Conservation (phyloP, 2,797 vertebrate genomes). For the Micrastur ruficollis region DNA sequence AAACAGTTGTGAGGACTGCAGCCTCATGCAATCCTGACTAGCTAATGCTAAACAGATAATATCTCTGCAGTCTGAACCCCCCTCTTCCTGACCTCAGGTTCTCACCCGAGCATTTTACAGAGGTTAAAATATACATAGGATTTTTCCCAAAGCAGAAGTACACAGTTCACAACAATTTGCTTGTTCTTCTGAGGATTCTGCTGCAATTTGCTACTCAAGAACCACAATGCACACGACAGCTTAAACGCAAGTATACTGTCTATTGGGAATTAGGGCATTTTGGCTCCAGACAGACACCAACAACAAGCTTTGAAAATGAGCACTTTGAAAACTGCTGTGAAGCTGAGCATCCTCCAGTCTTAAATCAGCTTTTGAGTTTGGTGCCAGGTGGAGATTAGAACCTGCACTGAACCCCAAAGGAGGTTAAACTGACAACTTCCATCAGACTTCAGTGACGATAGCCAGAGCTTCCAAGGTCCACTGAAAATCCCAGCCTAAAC, state of each 20-base stretch:
- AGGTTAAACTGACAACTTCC: background rate
- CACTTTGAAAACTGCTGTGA: background rate
- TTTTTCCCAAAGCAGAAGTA: background rate
- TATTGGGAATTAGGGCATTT: background rate
- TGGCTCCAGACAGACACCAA: background rate
- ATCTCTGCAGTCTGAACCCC: background rate
- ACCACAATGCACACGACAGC: background rate
- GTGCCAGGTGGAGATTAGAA: background rate
- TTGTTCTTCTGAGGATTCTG: background rate
- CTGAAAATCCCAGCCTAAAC: background rate
- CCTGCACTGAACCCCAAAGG: background rate
- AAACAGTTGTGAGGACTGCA: constrained; percentile 12
- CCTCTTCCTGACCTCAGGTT: background rate
- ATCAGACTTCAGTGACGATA: background rate
- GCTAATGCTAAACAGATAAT: background rate
- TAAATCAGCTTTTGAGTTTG: background rate
- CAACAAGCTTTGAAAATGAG: background rate
- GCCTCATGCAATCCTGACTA: background rate
- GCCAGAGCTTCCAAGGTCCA: background rate
- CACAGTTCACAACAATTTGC: background rate
- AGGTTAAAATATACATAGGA: background rate
- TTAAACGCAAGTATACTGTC: background rate
- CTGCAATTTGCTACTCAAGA: background rate
- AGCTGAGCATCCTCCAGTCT: background rate
- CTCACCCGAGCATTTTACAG: background rate